phyloP scores from a whole-genome alignment of 37 sponge, comb jelly and placozoan species.

The Beroe ovata region DNA sequence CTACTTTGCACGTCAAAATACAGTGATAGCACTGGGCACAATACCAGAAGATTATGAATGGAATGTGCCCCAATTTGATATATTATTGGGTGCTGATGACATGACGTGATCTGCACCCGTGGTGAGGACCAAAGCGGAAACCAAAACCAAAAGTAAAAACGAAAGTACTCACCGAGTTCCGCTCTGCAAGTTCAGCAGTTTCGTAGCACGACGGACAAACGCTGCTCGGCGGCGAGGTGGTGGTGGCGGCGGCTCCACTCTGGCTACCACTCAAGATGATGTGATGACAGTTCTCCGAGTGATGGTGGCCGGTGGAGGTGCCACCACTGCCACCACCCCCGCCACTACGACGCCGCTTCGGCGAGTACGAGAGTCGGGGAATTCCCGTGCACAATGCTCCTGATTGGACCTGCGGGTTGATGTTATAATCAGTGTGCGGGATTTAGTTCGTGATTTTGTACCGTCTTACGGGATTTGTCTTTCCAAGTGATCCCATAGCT shows the following conservation, averaged over 20 bases:
- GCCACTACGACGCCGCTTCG: slow-evolving; percentile 32
- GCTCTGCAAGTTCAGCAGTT: neutral
- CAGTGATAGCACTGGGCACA: too few relatives aligned
- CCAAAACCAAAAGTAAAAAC: neutral
- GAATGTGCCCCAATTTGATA: too few relatives aligned
- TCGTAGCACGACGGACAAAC: neutral
- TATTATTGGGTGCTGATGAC: too few relatives aligned
- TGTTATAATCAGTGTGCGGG: too few relatives aligned
- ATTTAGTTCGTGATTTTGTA: too few relatives aligned
- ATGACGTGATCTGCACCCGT: too few relatives aligned
- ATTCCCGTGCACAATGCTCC: slow-evolving; percentile 22
- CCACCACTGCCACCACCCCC: neutral
- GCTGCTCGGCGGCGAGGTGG: neutral
- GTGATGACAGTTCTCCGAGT: slow-evolving; percentile 13
- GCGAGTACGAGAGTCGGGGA: neutral
- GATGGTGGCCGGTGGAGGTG: neutral
- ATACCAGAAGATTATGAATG: too few relatives aligned
- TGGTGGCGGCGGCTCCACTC: too few relatives aligned
- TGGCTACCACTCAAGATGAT: neutral
- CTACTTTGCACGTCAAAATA: too few relatives aligned
- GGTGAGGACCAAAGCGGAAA: too few relatives aligned
- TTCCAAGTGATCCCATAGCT: too few relatives aligned
- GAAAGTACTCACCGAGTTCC: neutral
- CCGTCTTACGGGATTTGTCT: too few relatives aligned
- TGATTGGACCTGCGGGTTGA: slow-evolving; percentile 21